A percentile compares a stretch with the other conserved stretches of the same genome.
These are phyloP conservation scores for Stomatorhinus walkeri DNA, from an alignment of 2,797 vertebrate genomes.

Conservation along the genomic window DNA sequence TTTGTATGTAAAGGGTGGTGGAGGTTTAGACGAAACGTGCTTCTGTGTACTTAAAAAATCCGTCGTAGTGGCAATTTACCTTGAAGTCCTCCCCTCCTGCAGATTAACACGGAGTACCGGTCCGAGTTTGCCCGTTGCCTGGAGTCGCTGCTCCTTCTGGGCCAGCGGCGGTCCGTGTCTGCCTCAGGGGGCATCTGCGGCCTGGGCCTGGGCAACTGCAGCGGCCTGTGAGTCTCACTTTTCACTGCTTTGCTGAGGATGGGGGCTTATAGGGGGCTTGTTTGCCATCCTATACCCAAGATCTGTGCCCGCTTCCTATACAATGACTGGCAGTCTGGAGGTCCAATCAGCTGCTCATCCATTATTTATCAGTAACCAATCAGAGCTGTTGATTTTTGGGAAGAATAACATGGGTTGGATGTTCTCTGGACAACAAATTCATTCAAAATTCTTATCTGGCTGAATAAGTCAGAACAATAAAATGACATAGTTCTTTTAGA, in stretches of 20 bases:
- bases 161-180: conserved; percentile 56
- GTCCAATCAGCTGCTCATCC: background rate
- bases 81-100: background rate
- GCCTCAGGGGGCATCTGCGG: conserved; percentile 40
- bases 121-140: conserved; percentile 78
- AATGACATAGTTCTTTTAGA: background rate
- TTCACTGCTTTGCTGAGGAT: background rate
- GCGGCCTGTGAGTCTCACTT: conserved; percentile 39
- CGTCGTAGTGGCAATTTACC: background rate
- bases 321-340: background rate
- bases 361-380: background rate
- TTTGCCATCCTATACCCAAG: background rate
- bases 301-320: background rate
- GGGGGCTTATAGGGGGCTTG: background rate
- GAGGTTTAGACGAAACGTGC: background rate
- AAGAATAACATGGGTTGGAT: background rate
- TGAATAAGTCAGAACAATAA: background rate
- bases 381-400: background rate
- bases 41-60: background rate
- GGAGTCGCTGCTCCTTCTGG: conserved; percentile 71
- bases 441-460: background rate
- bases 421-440: background rate
- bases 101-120: conserved; percentile 82
- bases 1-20: background rate
- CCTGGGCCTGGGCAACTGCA: conserved; percentile 44